Conservation (phyloP, 2,888 invertebrate genomes). For the Latheticus oryzae region DNA sequence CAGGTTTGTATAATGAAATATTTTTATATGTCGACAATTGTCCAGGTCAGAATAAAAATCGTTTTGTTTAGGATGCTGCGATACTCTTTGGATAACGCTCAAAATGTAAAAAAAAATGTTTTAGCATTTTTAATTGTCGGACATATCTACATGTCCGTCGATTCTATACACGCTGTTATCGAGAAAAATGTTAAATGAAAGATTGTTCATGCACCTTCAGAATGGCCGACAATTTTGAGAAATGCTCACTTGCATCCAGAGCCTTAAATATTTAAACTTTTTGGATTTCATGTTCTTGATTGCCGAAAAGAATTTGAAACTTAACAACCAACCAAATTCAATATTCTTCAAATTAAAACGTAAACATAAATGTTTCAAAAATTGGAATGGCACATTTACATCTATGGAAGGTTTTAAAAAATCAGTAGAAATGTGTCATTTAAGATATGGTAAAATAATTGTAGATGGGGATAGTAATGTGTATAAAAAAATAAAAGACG, state of each 20-base stretch:
- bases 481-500: too few relatives aligned
- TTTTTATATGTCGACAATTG: slow-evolving; percentile 42
- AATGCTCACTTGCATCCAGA: slow-evolving; percentile 19
- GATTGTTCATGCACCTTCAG: slow-evolving; percentile 54
- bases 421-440: too few relatives aligned
- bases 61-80: slow-evolving; percentile 37
- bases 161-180: slow-evolving; percentile 53
- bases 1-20: neutral
- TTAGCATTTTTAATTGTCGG: slow-evolving; percentile 46
- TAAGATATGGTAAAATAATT: too few relatives aligned
- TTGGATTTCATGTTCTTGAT: too few relatives aligned
- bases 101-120: slow-evolving; percentile 44
- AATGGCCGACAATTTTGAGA: slow-evolving; percentile 51
- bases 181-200: slow-evolving; percentile 48
- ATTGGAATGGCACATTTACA: too few relatives aligned
- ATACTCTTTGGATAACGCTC: slow-evolving; percentile 44
- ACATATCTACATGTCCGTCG: slow-evolving; percentile 59
- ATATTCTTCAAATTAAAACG: too few relatives aligned
- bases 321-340: too few relatives aligned
- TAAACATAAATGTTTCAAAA: too few relatives aligned
- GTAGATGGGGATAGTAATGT: too few relatives aligned
- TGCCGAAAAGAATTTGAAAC: too few relatives aligned
- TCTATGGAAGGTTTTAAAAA: too few relatives aligned
- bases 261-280: too few relatives aligned
- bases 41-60: slow-evolving; percentile 45